Conservation (phyloP, 1,140 invertebrate genomes). For the Danaus plexippus region DNA sequence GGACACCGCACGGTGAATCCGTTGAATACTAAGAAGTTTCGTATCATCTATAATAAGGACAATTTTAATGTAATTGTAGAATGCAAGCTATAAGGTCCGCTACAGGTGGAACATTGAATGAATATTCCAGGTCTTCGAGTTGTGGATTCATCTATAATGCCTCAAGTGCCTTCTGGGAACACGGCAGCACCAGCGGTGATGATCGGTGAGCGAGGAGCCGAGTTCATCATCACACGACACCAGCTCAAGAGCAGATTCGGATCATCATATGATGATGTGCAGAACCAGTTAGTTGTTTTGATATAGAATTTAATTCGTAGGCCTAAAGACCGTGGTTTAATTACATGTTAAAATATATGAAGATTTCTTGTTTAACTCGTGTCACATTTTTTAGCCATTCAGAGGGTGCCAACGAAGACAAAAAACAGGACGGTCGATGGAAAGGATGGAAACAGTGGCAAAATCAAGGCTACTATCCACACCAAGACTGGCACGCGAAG, state of each 20-base stretch:
- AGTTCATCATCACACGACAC: conserved; percentile 76
- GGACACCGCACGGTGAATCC: too few relatives aligned
- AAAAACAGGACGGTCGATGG: conserved; percentile 26
- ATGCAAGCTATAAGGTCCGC: too few relatives aligned
- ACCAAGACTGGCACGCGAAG: conserved; percentile 17
- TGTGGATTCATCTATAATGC: conserved; percentile 78
- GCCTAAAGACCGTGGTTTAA: too few relatives aligned
- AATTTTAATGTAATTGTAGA: too few relatives aligned
- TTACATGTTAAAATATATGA: too few relatives aligned
- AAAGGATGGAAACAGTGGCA: conserved; percentile 25
- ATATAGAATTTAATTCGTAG: too few relatives aligned
- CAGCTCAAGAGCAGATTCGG: conserved; percentile 42
- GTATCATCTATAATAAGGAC: too few relatives aligned
- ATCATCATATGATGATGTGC: too few relatives aligned
- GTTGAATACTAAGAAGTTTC: too few relatives aligned
- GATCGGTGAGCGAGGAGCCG: conserved; percentile 86
- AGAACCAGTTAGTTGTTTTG: too few relatives aligned
- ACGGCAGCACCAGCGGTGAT: conserved; percentile 87
- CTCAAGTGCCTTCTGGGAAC: conserved; percentile 72
- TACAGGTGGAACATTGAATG: too few relatives aligned
- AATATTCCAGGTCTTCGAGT: conserved; percentile 81
- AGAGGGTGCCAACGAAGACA: conserved; percentile 20
- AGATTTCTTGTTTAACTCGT: too few relatives aligned
- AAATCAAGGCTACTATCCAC: conserved; percentile 22
- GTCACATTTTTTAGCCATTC: conserved; percentile 3